A percentile compares a stretch with the other conserved stretches of the same genome.
phyloP scores from a whole-genome alignment of 2,888 invertebrate species.

The Pheosia tremula region DNA sequence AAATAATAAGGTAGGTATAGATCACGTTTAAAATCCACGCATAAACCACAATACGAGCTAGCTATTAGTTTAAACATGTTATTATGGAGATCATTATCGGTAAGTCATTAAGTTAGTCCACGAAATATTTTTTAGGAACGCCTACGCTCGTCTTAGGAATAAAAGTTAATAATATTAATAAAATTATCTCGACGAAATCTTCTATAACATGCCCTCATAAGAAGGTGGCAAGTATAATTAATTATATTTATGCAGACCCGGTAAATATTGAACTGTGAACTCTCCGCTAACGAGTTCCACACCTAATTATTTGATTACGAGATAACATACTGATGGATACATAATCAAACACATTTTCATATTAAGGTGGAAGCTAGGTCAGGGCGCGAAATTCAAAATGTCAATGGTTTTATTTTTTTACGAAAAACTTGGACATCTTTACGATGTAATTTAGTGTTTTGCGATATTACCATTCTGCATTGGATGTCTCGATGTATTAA shows the following conservation, averaged over 20 bases:
- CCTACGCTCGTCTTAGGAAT: slow-evolving; percentile 50
- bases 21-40: slow-evolving; percentile 30
- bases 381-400: no score
- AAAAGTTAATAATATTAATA: slow-evolving; percentile 49
- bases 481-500: no score
- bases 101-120: slow-evolving; percentile 68
- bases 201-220: slow-evolving; percentile 15
- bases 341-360: slow-evolving; percentile 16
- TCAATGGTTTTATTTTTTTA: no score
- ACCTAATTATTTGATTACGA: slow-evolving; percentile 14
- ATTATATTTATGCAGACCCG: slow-evolving; percentile 17
- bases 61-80: slow-evolving; percentile 55
- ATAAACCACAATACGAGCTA: slow-evolving; percentile 48
- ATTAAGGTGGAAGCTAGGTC: no score
- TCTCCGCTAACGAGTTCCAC: slow-evolving; percentile 17
- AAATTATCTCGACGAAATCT: slow-evolving; percentile 43
- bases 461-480: no score
- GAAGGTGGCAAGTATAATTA: slow-evolving; percentile 33
- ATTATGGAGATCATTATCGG: slow-evolving; percentile 71
- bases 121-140: slow-evolving; percentile 68
- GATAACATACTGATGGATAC: slow-evolving; percentile 21
- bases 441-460: no score
- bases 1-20: no score
- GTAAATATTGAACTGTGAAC: slow-evolving; percentile 12
- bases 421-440: no score